These are phyloP conservation scores for Andrena chrysosceles DNA, from an alignment of 2,888 invertebrate genomes.

Conservation along the genomic window DNA sequence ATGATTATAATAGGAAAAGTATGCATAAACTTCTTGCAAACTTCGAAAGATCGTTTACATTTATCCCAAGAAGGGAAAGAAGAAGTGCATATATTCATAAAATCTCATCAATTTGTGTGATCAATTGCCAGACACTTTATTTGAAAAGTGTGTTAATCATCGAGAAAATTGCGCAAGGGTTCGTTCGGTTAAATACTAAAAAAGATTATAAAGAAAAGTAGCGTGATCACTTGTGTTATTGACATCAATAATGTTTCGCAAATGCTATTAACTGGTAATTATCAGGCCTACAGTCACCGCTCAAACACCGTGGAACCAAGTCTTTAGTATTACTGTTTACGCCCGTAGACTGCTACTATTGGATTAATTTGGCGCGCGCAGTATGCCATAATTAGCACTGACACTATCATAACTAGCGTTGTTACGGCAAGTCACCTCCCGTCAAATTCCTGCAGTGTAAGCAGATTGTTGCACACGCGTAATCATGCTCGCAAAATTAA, in stretches of 20 bases:
- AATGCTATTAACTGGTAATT: neutral
- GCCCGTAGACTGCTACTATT: conserved; percentile 1
- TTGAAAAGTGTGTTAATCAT: no score
- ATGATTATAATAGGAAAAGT: neutral
- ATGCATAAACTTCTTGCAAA: neutral
- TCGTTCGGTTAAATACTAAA: no score
- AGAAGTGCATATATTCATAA: no score
- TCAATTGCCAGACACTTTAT: no score
- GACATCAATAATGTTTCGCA: neutral
- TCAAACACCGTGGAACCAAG: neutral
- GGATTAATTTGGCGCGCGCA: conserved; percentile 35
- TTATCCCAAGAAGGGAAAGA: no score
- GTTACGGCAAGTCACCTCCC: conserved; percentile 24
- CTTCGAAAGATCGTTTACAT: no score
- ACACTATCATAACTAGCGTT: conserved; percentile 49
- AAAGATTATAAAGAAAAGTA: neutral
- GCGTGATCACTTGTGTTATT: neutral
- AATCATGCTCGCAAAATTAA: conserved; percentile 34
- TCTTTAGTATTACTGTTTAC: conserved; percentile 24
- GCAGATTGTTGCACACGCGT: conserved; percentile 36
- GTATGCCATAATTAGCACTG: conserved; percentile 51
- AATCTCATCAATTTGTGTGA: no score
- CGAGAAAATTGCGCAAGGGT: no score
- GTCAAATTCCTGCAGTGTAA: conserved; percentile 43
- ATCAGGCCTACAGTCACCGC: neutral